Base-by-base conservation (phyloP, 2,888 invertebrate species). In the Cenopis cana region DNA sequence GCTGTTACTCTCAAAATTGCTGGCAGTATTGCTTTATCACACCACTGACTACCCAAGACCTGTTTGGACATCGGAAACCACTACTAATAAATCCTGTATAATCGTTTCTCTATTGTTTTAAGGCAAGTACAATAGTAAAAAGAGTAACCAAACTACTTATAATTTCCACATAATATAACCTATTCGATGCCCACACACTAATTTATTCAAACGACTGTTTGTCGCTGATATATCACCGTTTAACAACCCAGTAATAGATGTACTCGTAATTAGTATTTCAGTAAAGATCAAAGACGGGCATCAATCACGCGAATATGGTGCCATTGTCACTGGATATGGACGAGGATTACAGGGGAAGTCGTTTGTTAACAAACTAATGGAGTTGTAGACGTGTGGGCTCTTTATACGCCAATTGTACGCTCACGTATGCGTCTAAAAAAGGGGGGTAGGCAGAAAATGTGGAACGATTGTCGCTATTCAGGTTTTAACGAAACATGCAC, bases 281-380 rank as follows among this genome's bases (percentile, higher is more conserved):
- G 57, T 57, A 29, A 71, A 52, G 20, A 38, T 18, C 38, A 38
- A 41, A 54, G 49, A 11, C 33, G 18, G 49, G 24, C 61, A 61
- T 71, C 71, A 60, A 71, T 71, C 71, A 71, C 17, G 20, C 66
- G 36, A 67, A 67, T 49, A 67, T 49, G 70, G 65, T 17, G 1
- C 5, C 46, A 12, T 14, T 24, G 17, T 29, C 17, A 11, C 33
- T 36, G 2, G 10, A 54, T 33, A 56, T 64, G 69, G 50, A 24
- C 52, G 50, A 12, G 57, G 52, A n/a, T 65, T 65, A 69, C 36
- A 3, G 41, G 41, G 70, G 70, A 70, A 66, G 71, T 49, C 20
- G 55, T 70, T 70, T 60, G 33, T 38, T 59, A 38, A n/a, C 36
- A 50, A 52, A 20, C 18, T 41, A 56, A 66, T 66, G 55, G 65